A percentile compares a stretch with the other conserved stretches of the same genome.
Evolutionary conservation across 2,888 invertebrate species (phyloP).

Genomic region (Spisula solida): DNA sequence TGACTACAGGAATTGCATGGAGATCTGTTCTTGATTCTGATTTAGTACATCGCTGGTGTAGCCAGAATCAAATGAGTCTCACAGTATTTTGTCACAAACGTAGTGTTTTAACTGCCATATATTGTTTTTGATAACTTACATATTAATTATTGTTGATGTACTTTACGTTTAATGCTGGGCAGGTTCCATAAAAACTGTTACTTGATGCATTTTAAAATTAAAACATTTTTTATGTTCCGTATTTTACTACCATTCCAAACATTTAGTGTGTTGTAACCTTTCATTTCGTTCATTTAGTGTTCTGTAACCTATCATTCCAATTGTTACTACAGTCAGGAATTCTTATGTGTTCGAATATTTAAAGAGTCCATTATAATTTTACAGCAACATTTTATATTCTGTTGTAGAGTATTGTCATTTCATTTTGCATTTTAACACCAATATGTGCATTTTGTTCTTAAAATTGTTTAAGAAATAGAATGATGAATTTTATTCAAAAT

Average conservation of each 20-base stretch:
- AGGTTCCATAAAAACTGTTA: constrained; percentile 11
- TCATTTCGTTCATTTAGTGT: background rate
- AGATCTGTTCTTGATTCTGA: background rate
- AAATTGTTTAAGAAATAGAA: background rate
- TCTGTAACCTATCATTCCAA: constrained; percentile 15
- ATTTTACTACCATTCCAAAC: constrained; percentile 12
- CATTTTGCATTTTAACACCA: constrained; percentile 9
- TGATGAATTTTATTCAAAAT: background rate
- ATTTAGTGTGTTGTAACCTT: background rate
- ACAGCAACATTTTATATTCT: background rate
- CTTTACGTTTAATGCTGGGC: background rate
- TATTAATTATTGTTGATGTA: constrained; percentile 6
- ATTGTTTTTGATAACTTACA: constrained; percentile 45
- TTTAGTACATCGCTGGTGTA: background rate
- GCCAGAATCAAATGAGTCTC: background rate
- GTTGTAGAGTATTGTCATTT: background rate
- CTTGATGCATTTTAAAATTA: background rate
- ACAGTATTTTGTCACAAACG: background rate
- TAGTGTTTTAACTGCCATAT: constrained; percentile 28
- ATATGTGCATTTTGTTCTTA: constrained; percentile 18
- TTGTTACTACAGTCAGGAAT: constrained; percentile 24
- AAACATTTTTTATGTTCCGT: background rate
- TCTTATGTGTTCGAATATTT: constrained; percentile 19
- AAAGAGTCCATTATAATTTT: constrained; percentile 16
- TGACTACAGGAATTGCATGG: background rate